phyloP scores from a whole-genome alignment of 2,113 vertebrate genomes.

The Elephas maximus region DNA sequence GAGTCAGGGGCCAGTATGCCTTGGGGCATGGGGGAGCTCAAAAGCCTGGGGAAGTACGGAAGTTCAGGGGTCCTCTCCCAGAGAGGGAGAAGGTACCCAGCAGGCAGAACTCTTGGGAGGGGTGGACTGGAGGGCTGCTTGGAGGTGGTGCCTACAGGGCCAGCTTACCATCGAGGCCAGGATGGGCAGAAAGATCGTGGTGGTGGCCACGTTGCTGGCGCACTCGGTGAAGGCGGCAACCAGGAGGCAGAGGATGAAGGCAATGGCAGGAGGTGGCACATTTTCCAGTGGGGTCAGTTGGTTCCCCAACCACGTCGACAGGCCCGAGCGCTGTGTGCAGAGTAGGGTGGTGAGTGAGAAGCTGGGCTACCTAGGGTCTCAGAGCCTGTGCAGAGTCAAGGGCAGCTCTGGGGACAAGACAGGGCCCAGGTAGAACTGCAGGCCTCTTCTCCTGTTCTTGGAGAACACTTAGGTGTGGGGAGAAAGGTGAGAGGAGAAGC shows the following conservation, averaged over 20 bases:
- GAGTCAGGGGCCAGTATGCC: constrained; percentile 67
- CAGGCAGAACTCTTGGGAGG: neutral
- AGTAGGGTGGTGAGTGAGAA: neutral
- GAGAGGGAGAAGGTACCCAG: neutral
- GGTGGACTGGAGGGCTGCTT: neutral
- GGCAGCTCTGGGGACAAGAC: neutral
- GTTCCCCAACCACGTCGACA: constrained; percentile 92
- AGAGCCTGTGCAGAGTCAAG: neutral
- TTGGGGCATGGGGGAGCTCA: neutral
- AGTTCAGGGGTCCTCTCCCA: neutral
- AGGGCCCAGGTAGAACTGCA: neutral
- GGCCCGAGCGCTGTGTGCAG: constrained; percentile 89
- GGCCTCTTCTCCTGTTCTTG: neutral
- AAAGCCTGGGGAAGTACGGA: neutral
- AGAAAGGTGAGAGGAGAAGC: neutral
- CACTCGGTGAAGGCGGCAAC: constrained; percentile 95
- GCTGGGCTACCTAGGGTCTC: neutral
- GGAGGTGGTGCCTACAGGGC: neutral
- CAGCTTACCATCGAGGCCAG: constrained; percentile 95
- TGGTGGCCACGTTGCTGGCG: constrained; percentile 96
- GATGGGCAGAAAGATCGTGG: constrained; percentile 96
- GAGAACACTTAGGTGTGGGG: neutral
- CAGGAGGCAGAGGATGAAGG: constrained; percentile 90
- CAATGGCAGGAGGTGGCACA: constrained; percentile 90
- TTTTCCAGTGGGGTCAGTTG: constrained; percentile 90